A percentile compares a stretch with the other conserved stretches of the same genome.
phyloP scores from a whole-genome alignment of 2,113 vertebrate genomes.

The Carassius auratus region DNA sequence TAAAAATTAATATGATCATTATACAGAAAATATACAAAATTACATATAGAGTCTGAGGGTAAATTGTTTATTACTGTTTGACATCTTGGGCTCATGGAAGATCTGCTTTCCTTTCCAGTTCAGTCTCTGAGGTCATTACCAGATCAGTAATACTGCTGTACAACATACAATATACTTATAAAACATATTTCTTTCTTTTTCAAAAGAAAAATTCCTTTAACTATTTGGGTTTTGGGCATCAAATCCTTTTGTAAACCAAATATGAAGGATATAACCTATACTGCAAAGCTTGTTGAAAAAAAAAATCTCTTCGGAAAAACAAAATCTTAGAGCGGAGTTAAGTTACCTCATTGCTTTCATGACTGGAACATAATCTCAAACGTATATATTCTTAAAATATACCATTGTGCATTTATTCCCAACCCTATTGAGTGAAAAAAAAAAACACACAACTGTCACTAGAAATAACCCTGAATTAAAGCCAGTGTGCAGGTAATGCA shows the following conservation, averaged over 20 bases:
- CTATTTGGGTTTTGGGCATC: neutral
- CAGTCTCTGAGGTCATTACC: neutral
- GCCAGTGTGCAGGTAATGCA: neutral
- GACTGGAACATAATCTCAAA: neutral
- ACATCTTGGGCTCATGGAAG: neutral
- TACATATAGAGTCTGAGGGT: constrained; percentile 16
- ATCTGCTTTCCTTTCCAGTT: neutral
- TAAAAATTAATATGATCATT: neutral
- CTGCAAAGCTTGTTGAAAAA: neutral
- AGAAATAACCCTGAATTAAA: constrained; percentile 9
- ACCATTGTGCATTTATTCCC: neutral
- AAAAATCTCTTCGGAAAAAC: neutral
- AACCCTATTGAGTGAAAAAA: neutral
- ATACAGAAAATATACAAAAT: constrained; percentile 5
- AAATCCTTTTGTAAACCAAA: neutral
- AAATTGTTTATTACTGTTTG: constrained; percentile 34
- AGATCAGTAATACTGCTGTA: neutral
- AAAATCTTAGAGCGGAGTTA: neutral
- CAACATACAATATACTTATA: neutral
- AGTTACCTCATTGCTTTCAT: neutral
- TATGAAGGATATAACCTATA: neutral
- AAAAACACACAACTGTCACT: neutral
- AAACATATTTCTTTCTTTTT: neutral
- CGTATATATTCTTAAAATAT: neutral
- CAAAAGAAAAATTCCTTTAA: neutral